Evolutionary conservation across 2,888 invertebrate species (phyloP).

Genomic region (Agrochola litura): DNA sequence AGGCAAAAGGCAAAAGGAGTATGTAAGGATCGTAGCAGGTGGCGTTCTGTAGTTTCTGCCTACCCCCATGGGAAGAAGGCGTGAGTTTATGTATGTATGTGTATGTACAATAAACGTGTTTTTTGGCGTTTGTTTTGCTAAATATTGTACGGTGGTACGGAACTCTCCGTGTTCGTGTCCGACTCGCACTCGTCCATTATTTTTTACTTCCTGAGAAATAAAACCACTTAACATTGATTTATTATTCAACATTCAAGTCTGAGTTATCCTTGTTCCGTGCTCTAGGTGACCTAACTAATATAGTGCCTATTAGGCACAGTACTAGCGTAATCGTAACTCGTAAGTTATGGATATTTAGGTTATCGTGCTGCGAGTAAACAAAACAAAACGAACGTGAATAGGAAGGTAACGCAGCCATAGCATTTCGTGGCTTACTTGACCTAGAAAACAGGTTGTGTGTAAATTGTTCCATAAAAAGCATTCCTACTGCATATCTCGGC

Average conservation of each 20-base stretch:
- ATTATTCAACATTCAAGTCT: conserved; percentile 8
- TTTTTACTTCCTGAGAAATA: conserved; percentile 25
- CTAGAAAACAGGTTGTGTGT: conserved; percentile 66
- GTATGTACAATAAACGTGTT: too few relatives aligned
- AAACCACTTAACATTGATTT: conserved; percentile 16
- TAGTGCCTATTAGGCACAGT: conserved; percentile 31
- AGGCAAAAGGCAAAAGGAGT: too few relatives aligned
- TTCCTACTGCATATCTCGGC: conserved; percentile 36
- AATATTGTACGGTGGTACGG: too few relatives aligned
- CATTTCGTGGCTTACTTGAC: conserved; percentile 64
- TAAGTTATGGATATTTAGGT: conserved; percentile 58
- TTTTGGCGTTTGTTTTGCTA: too few relatives aligned
- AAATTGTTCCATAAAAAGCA: conserved; percentile 51
- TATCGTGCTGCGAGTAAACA: conserved; percentile 60
- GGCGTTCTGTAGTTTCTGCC: too few relatives aligned
- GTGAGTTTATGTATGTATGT: too few relatives aligned
- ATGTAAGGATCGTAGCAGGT: too few relatives aligned
- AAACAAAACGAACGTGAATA: conserved; percentile 53
- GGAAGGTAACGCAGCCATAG: conserved; percentile 29
- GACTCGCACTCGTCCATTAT: too few relatives aligned
- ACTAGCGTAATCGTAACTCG: conserved; percentile 41
- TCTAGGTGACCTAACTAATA: conserved; percentile 45
- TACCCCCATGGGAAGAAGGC: too few relatives aligned
- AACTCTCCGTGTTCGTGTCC: too few relatives aligned
- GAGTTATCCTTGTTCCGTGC: conserved; percentile 25